Base-by-base conservation (phyloP, 2,888 invertebrate genomes). In the Caenorhabditis doughertyi region DNA sequence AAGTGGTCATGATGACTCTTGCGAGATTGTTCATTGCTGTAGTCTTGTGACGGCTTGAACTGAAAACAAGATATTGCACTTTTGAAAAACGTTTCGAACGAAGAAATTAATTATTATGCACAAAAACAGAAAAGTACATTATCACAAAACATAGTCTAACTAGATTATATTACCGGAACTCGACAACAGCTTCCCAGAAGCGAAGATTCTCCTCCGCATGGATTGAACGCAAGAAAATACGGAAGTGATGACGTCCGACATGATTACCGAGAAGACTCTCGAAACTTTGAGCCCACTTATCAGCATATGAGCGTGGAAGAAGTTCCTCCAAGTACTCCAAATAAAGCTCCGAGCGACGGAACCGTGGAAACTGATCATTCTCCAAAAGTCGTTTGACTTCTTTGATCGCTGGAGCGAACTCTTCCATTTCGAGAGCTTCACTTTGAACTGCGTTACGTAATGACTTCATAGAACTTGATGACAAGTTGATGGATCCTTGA, bases 171-270 rank as follows among this genome's bases (percentile, higher is more conserved):
- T 76, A 85, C 25, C 87, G 81, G 64, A 88, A 90, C 67, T 90
- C 89, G 44, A 86, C 85, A 35, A 86, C 87, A 16, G 84, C 84
- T 80, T 90, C 91, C 91, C 91, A 91, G 79, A 91, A 91, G 56
- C 89, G 87, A 1, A 91, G 86, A 58, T 91, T 91, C 79, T 91
- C 91, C 70, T 91, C 91, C 32, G 91, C 91, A 44, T 90, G 90
- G 51, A 91, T 90, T n/a, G 82, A 74, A 58, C 88, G 89, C 35
- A 91, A 81, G 79, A 87, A 91, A 44, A 89, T 81, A 3, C 91
- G 90, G 76, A 91, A 91, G 65, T 90, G 89, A 72, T 90, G 90
- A 3, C 91, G 87, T 13, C 91, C 91, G 21, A 91, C 90, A 55
- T 89, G 88, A 65, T 91, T 91, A 23, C 88, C 89, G 29, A 91